Evolutionary conservation across 2,888 invertebrate species (phyloP).

Genomic region (Idaea straminata): DNA sequence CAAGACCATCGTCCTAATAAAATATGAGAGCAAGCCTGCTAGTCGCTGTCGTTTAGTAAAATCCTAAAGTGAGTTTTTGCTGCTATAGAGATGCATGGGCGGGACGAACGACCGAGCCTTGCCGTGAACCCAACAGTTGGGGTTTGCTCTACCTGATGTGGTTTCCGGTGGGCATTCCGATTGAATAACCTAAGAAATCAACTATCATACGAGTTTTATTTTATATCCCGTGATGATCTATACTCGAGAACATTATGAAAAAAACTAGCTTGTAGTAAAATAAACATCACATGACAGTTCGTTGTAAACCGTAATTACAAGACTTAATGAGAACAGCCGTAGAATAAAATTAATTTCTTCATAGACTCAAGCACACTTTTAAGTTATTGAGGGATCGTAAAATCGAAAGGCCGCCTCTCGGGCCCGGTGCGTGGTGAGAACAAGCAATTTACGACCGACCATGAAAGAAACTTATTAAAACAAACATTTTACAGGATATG

Average conservation of each 20-base stretch:
- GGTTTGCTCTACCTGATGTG: constrained; percentile 61
- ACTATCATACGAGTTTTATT: constrained; percentile 25
- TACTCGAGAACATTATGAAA: neutral
- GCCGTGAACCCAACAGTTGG: constrained; percentile 30
- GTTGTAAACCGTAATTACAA: constrained; percentile 12
- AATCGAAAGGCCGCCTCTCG: constrained; percentile 38
- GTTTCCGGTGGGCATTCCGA: constrained; percentile 68
- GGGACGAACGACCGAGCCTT: constrained; percentile 31
- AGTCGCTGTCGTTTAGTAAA: constrained; percentile 43
- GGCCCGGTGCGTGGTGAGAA: constrained; percentile 40
- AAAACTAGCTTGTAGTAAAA: neutral
- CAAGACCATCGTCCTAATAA: constrained; percentile 47
- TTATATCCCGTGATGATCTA: neutral
- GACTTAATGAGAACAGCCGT: constrained; percentile 15
- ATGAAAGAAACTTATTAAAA: constrained; percentile 56
- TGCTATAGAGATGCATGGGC: constrained; percentile 32
- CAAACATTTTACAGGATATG: constrained; percentile 47
- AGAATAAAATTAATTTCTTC: constrained; percentile 29
- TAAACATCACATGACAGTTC: constrained; percentile 25
- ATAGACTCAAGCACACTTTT: constrained; percentile 43
- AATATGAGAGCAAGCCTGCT: constrained; percentile 42
- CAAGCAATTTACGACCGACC: constrained; percentile 55
- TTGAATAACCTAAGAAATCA: constrained; percentile 4
- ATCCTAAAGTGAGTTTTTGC: constrained; percentile 56
- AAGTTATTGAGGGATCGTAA: constrained; percentile 49